These are phyloP conservation scores for Lampris megalopsis DNA, from an alignment of 2,113 vertebrate species.

Conservation along the genomic window DNA sequence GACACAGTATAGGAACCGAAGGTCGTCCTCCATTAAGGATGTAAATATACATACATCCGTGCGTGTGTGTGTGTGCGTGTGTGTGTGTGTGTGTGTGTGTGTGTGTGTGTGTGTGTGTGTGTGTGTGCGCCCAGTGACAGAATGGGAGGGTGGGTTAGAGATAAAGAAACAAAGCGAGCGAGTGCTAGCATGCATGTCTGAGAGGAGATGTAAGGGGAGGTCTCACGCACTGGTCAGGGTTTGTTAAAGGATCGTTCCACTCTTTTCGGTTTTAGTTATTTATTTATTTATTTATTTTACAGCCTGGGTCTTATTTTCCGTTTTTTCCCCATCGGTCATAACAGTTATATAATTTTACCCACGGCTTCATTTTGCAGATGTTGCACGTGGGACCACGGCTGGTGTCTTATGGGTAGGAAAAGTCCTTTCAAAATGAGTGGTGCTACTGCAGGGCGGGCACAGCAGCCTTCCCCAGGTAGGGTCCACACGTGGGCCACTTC, in stretches of 20 bases:
- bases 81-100: conserved; percentile 1
- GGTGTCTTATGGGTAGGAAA: no score
- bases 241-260: background rate
- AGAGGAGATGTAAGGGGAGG: conserved; percentile 2
- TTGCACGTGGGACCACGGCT: no score
- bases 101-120: background rate
- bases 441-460: no score
- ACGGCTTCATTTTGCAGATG: no score
- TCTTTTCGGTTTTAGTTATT: background rate
- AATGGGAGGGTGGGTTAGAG: background rate
- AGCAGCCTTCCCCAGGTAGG: no score
- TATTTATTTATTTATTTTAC: background rate
- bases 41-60: conserved; percentile 29
- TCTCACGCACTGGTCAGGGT: background rate
- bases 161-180: background rate
- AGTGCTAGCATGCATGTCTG: background rate
- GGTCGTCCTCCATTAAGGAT: conserved; percentile 51
- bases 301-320: no score
- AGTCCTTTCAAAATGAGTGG: no score
- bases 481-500: no score
- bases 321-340: no score
- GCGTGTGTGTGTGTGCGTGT: conserved; percentile 10
- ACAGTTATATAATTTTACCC: no score
- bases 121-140: no score
- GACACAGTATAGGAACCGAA: conserved; percentile 47